Base-by-base conservation (phyloP, 2,113 vertebrate genomes). In the Caloenas nicobarica region DNA sequence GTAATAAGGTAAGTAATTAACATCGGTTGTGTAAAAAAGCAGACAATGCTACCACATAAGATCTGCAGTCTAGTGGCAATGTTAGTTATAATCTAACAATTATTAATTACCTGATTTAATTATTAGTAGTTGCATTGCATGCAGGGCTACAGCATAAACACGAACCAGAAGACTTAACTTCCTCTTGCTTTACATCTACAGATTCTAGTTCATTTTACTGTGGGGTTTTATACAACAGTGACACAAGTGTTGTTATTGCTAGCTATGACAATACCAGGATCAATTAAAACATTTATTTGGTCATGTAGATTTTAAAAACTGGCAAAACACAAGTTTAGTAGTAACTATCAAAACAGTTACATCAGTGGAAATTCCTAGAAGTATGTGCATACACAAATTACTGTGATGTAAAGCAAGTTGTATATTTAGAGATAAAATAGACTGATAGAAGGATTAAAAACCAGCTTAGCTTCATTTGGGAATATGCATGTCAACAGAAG, bases 91-190 rank as follows among this genome's bases (percentile, higher is more conserved):
- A 81, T 61, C 17, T 72, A 82, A 77, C 23, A 68, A 33, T 65
- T 74, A 88, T 74, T 92, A 91, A 87, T 85, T 87, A 69, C 18
- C 48, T 38, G 38, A 80, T 87, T 85, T 81, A 90, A 89, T 85
- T 91, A 81, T 50, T 82, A 89, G 58, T 31, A 79, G 61, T 11
- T 7, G 2, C 12, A 19, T 78, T 84, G 65, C 2, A 3, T 31
- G 50, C 33, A 65, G 51, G 8, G 33, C 36, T 77, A 64, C 19
- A 62, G 72, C 24, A 93, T 11, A 94, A 91, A 81, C 70, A 81
- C 9, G 40, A 82, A 85, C 16, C 34, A 77, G 62, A 86, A 70
- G 34, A 74, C 7, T 53, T 62, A 26, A 50, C 72, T 74, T 93
- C 21, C 61, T 73, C 26, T 72, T 42, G 73, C 53, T 57, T 90